Evolutionary conservation across 2,797 vertebrate species (phyloP).

Genomic region (Microchirus variegatus): DNA sequence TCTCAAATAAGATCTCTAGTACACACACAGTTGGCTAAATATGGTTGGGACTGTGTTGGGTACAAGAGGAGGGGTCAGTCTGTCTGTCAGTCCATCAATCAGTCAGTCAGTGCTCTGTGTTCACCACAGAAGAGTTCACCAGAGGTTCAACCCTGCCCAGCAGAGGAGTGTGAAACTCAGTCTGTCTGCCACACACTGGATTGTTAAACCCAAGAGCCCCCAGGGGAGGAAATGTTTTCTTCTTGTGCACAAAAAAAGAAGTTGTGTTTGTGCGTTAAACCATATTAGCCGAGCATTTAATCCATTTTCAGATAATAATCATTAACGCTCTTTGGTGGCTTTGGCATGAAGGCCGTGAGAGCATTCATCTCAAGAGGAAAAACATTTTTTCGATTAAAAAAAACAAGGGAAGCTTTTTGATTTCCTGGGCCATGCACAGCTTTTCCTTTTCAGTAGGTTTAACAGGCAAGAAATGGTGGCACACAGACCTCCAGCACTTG

Average conservation of each 20-base stretch:
- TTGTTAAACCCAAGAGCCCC: conserved; percentile 45
- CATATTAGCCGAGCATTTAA: conserved; percentile 53
- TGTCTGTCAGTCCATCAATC: conserved; percentile 5
- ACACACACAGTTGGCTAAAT: conserved; percentile 3
- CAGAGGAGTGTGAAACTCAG: conserved; percentile 69
- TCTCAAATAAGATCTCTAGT: conserved; percentile 54
- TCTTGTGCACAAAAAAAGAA: conserved; percentile 31
- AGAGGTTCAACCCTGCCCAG: conserved; percentile 66
- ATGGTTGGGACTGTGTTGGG: conserved; percentile 29
- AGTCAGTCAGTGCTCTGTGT: conserved; percentile 52
- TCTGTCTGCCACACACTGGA: conserved; percentile 56
- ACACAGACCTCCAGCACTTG: conserved; percentile 41
- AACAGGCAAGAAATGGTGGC: conserved; percentile 41
- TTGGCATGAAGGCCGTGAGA: conserved; percentile 38
- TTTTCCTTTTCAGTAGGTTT: conserved; percentile 41
- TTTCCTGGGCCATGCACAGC: conserved; percentile 49
- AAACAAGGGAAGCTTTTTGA: conserved; percentile 41
- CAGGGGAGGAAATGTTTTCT: conserved; percentile 57
- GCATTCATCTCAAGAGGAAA: conserved; percentile 48
- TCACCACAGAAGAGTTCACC: conserved; percentile 60
- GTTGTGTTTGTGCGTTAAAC: conserved; percentile 38
- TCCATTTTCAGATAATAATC: conserved; percentile 61
- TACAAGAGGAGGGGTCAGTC: conserved; percentile 54
- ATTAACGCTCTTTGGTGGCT: conserved; percentile 49
- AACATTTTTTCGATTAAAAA: conserved; percentile 44